phyloP scores from a whole-genome alignment of 92 coral and sea anemone species.

The Blastomussa wellsi region DNA sequence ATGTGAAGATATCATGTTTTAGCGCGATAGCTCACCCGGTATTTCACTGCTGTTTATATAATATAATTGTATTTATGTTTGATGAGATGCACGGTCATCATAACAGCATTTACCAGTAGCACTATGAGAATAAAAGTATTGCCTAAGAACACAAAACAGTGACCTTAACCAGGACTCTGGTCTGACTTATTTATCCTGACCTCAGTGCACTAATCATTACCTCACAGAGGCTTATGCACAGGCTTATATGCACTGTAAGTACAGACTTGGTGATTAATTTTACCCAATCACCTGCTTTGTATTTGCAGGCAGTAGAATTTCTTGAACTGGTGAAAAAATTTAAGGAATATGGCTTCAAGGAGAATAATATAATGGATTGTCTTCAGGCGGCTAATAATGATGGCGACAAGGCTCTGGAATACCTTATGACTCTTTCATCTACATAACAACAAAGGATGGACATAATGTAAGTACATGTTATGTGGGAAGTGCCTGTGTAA shows the following conservation, averaged over 20 bases:
- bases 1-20: too few species aligned
- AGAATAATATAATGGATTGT: constrained; percentile 79
- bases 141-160: too few species aligned
- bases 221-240: neutral
- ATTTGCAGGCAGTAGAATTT: constrained; percentile 78
- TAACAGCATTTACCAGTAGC: neutral
- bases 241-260: neutral
- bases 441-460: neutral
- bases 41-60: too few species aligned
- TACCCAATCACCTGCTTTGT: neutral
- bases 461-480: neutral
- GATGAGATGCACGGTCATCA: too few species aligned
- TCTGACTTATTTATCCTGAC: too few species aligned
- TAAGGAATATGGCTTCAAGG: constrained; percentile 90
- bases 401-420: constrained; percentile 90
- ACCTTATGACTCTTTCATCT: constrained; percentile 48
- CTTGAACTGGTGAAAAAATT: constrained; percentile 75
- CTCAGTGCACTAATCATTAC: neutral
- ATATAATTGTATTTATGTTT: too few species aligned
- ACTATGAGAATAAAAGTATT: too few species aligned
- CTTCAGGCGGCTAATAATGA: constrained; percentile 90
- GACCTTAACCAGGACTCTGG: too few species aligned
- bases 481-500: neutral
- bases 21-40: too few species aligned
- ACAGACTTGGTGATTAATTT: neutral